Conservation (phyloP, 2,113 vertebrate species). For the Oriolus oriolus region DNA sequence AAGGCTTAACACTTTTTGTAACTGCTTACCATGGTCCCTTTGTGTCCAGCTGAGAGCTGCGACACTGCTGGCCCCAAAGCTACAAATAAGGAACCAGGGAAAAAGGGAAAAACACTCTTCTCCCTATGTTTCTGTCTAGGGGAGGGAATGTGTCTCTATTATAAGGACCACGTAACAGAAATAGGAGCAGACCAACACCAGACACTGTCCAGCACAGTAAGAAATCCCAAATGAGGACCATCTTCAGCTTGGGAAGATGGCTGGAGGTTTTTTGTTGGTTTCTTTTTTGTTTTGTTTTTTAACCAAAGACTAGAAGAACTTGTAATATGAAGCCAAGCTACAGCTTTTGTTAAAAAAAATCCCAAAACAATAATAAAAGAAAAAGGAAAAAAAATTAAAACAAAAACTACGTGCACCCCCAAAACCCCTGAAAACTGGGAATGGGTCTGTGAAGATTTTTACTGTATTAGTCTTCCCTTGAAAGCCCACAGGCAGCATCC, state of each 20-base stretch:
- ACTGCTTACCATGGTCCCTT: neutral
- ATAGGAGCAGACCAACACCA: neutral
- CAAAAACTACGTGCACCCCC: rapidly evolving
- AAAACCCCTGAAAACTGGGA: neutral
- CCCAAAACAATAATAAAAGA: no score
- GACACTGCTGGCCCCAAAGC: neutral
- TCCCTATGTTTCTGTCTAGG: rapidly evolving
- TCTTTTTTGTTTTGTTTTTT: neutral
- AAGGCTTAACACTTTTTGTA: neutral
- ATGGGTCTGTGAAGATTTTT: neutral
- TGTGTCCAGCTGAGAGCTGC: neutral
- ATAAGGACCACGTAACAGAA: neutral
- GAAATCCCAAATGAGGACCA: neutral
- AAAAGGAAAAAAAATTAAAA: rapidly evolving
- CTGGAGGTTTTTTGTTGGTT: neutral
- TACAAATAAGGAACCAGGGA: neutral
- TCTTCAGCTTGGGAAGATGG: neutral
- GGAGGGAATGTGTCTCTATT: rapidly evolving
- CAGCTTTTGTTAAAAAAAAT: neutral
- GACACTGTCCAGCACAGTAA: neutral
- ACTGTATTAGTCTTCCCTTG: neutral
- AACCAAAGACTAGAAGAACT: neutral
- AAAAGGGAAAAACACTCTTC: neutral
- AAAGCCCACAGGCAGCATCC: neutral
- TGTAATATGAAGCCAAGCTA: neutral